These are phyloP conservation scores for Oncorhynchus nerka DNA, from an alignment of 2,113 vertebrate genomes.

Conservation along the genomic window DNA sequence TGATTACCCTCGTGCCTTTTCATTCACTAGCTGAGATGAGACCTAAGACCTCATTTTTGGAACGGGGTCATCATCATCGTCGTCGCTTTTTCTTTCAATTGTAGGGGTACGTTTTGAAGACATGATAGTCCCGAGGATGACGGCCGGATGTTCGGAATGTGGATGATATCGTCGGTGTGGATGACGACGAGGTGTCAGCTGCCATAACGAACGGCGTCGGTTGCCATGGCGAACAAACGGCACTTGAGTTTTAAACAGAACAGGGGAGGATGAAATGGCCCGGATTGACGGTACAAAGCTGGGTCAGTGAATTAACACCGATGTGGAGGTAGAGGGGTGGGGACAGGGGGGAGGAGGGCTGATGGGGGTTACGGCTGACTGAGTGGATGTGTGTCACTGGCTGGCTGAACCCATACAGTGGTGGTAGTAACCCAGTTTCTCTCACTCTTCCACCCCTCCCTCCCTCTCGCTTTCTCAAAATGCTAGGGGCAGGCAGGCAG, in stretches of 20 bases:
- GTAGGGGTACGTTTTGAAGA: no score
- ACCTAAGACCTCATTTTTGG: no score
- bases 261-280: no score
- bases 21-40: no score
- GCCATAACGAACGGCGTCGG: slow-evolving; percentile 20
- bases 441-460: slow-evolving; percentile 29
- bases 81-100: no score
- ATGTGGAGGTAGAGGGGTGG: slow-evolving; percentile 25
- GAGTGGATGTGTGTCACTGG: slow-evolving; percentile 65
- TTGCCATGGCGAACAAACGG: slow-evolving; percentile 5
- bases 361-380: slow-evolving; percentile 46
- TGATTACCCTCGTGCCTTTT: no score
- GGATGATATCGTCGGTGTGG: no score
- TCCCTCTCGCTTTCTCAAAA: not conserved
- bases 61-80: no score
- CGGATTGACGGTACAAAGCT: slow-evolving; percentile 66
- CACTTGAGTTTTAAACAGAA: no score
- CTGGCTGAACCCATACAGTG: slow-evolving; percentile 62
- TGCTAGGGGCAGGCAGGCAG: slow-evolving; percentile 54
- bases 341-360: slow-evolving; percentile 21
- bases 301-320: slow-evolving; percentile 64
- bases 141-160: no score
- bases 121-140: no score
- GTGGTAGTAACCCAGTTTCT: slow-evolving; percentile 76
- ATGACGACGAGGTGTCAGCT: no score